Base-by-base conservation (phyloP, 2,888 invertebrate species). In the Rhorus exstirpatorius region DNA sequence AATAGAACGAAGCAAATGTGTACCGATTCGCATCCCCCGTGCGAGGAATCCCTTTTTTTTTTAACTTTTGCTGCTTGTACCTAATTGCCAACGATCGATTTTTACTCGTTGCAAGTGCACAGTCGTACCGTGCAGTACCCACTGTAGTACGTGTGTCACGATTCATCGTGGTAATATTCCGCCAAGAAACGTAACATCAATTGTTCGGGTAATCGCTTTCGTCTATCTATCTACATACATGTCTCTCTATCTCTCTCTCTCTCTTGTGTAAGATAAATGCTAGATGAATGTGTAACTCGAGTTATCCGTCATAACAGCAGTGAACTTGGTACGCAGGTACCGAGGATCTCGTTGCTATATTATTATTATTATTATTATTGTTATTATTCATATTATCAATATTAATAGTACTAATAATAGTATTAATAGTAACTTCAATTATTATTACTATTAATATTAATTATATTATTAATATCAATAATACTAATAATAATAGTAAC, bases 271-370 rank as follows among this genome's bases (percentile, higher is more conserved):
- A 60, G 49, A 68, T 60, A 76, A 76, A 26, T 49, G 60, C 49
- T 41, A 14, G 70, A 67, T 60, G 26, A 35, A 67, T 58, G 14
- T 26, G 65, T 26, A 68, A 60, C 68, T 77, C 68, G 77, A 26
- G 77, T 68, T 61, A 41, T 67, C 60, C 68, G 44, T 12, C 44
- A n/a, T 53, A n/a, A n/a, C 24, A 51, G 41, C 60, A 38, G 35
- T 44, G 77, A 68, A 68, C 58, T 68, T 51, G 77, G 77, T 77
- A 41, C 61, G 68, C 77, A 68, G 68, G 68, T 77, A 77, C 60
- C 67, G 38, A n/a, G 8, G 46, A 61, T 49, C 49, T 49, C 35
- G 38, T 31, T 8, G 35, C 65, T 44, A 24, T 53, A 53, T 44
- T n/a, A n/a, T n/a, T n/a, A n/a, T n/a, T n/a, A n/a, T n/a, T n/a